Evolutionary conservation across 2,113 vertebrate genomes (phyloP), one percentile per base, ranked within the genome.

Genomic region (Picathartes gymnocephalus): DNA sequence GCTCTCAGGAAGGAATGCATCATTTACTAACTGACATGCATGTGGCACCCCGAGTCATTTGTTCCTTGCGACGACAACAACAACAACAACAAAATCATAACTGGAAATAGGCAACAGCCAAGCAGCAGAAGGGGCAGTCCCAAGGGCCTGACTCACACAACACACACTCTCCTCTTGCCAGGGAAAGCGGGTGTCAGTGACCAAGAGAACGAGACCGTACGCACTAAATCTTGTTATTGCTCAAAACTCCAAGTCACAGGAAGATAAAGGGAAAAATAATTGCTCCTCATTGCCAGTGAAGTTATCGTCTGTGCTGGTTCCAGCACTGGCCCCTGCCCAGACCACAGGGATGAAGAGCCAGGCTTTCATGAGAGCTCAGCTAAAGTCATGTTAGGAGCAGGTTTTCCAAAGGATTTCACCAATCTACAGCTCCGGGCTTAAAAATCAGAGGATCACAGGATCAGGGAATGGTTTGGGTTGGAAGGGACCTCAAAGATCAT

Each of bases 11-110:
- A 94, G 90, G 83, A 92, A 94, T 21, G 85, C 89, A 96, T 89
- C 93, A 82, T 92, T 96, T 82, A 35, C 94, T 96, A 84, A 93
- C 93, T 94, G 79, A 77, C 96, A 95, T 96, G 94, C 96, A 96
- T 17, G 82, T 77, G 93, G 93, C 86, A 91, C 83, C 81, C 92
- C 11, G 8, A 92, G 54, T 42, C 7, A 1, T 68, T 92, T 22
- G 88, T 30, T 76, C 83, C 61, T 93, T 57, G 80, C 62, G 54
- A 85, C 30, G 30, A 69, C 56, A 15, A 42, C 33, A 61, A 50
- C 40, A 33, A 64, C 50, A 6, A 30, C 21, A 61, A 54, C 45
- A 19, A 11, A 70, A 42, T 53, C 1, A 0, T 25, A 66, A 93
- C 86, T 76, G 88, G 88, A 81, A 93, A 93, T 7, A 87, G 7